Conservation (phyloP, 2,888 invertebrate species). For the Eupithecia subumbrata region DNA sequence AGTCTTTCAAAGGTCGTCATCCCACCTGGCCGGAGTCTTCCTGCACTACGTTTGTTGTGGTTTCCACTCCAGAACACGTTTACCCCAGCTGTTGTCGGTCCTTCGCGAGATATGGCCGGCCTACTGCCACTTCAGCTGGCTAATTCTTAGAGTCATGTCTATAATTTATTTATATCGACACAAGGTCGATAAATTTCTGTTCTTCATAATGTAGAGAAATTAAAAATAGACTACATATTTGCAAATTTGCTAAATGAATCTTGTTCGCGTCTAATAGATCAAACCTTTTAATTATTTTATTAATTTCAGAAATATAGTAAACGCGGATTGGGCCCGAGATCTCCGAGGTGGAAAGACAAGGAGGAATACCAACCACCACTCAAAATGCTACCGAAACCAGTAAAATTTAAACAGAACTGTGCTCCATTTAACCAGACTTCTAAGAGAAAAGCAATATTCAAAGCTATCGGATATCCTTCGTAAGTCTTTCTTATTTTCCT, state of each 20-base stretch:
- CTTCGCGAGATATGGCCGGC: too few relatives aligned
- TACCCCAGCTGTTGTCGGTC: too few relatives aligned
- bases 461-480: slow-evolving; percentile 63
- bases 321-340: slow-evolving; percentile 62
- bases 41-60: not conserved
- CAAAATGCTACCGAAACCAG: slow-evolving; percentile 47
- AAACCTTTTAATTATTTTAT: too few relatives aligned
- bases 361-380: slow-evolving; percentile 76
- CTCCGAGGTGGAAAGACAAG: slow-evolving; percentile 65
- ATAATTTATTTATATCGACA: not conserved
- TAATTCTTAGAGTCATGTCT: too few relatives aligned
- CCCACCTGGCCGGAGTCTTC: not conserved
- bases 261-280: not conserved
- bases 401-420: slow-evolving; percentile 60
- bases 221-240: too few relatives aligned
- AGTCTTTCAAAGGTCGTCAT: too few relatives aligned
- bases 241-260: not conserved
- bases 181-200: too few relatives aligned
- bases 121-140: too few relatives aligned
- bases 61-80: too few relatives aligned
- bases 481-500: slow-evolving; percentile 50
- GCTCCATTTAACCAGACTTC: slow-evolving; percentile 76
- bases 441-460: slow-evolving; percentile 66
- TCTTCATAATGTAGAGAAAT: too few relatives aligned
- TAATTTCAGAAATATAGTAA: slow-evolving; percentile 66